phyloP scores from a whole-genome alignment of 2,888 invertebrate genomes.

The Eupithecia tripunctaria region DNA sequence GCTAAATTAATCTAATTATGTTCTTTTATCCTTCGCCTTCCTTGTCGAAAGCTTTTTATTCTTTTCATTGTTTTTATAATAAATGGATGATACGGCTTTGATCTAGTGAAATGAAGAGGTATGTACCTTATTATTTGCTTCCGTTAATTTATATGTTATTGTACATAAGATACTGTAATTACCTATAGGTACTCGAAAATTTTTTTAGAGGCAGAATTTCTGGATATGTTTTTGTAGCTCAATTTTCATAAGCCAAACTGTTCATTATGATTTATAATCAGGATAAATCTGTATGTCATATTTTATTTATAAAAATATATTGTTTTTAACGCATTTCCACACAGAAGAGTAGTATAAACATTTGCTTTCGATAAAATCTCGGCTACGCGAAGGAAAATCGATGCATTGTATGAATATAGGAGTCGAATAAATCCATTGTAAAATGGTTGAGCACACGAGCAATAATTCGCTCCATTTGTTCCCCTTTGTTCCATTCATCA shows the following conservation, averaged over 20 bases:
- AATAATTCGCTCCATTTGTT: slow-evolving; percentile 36
- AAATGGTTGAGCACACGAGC: slow-evolving; percentile 17
- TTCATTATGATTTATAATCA: not conserved
- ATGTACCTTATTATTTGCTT: not conserved
- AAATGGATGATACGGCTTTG: not conserved
- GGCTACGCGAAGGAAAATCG: not conserved
- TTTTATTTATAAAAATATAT: not conserved
- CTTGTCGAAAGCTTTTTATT: not conserved
- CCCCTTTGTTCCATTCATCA: slow-evolving; percentile 38
- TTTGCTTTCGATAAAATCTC: not conserved
- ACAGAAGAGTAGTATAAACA: not conserved
- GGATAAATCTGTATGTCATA: not conserved
- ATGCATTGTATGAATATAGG: slow-evolving; percentile 8
- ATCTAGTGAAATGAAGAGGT: not conserved
- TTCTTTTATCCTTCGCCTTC: not conserved
- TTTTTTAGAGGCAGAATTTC: not conserved
- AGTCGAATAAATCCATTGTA: slow-evolving; percentile 1
- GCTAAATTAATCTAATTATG: slow-evolving; percentile 18
- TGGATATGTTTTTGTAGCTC: not conserved
- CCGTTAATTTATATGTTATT: not conserved
- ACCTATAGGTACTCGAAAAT: too few species aligned
- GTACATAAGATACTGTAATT: not conserved
- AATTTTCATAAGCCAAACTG: not conserved
- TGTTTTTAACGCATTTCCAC: not conserved
- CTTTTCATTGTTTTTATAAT: slow-evolving; percentile 8